phyloP scores from a whole-genome alignment of 2,113 vertebrate genomes.

The Alexandromys fortis region DNA sequence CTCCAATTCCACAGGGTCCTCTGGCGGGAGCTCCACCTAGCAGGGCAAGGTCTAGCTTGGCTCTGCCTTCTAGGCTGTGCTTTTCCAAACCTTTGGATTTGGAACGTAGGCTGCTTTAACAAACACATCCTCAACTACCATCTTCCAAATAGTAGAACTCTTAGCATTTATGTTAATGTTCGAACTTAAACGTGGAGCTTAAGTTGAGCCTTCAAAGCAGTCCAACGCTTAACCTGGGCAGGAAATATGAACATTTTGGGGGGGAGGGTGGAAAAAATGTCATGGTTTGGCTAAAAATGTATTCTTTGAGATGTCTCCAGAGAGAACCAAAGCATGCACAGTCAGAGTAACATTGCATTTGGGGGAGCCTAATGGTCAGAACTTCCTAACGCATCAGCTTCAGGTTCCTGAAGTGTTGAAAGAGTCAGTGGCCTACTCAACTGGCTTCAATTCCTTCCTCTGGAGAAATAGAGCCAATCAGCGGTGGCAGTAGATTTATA shows the following conservation, averaged over 20 bases:
- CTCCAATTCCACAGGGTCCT: constrained; percentile 54
- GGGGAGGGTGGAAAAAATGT: constrained; percentile 53
- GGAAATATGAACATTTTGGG: constrained; percentile 69
- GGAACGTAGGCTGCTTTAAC: fast-evolving
- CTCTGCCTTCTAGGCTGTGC: not conserved
- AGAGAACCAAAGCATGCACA: not conserved
- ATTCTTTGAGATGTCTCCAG: constrained; percentile 48
- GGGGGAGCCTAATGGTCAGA: not conserved
- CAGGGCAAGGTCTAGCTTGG: not conserved
- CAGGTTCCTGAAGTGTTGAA: not conserved
- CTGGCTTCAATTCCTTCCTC: not conserved
- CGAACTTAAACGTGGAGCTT: constrained; percentile 3
- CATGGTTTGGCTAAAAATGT: constrained; percentile 66
- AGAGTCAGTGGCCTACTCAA: not conserved
- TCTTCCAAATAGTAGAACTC: not conserved
- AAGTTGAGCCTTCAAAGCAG: constrained; percentile 65
- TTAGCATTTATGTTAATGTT: not conserved
- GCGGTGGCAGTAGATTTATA: not conserved
- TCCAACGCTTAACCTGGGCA: constrained; percentile 66
- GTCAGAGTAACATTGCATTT: not conserved
- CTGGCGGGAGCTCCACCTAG: constrained; percentile 34
- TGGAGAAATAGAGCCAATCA: not conserved
- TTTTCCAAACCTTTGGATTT: not conserved
- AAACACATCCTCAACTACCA: not conserved
- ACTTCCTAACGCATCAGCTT: not conserved